Base-by-base conservation (phyloP, 2,113 vertebrate genomes). In the Andinoacara biseriatus region DNA sequence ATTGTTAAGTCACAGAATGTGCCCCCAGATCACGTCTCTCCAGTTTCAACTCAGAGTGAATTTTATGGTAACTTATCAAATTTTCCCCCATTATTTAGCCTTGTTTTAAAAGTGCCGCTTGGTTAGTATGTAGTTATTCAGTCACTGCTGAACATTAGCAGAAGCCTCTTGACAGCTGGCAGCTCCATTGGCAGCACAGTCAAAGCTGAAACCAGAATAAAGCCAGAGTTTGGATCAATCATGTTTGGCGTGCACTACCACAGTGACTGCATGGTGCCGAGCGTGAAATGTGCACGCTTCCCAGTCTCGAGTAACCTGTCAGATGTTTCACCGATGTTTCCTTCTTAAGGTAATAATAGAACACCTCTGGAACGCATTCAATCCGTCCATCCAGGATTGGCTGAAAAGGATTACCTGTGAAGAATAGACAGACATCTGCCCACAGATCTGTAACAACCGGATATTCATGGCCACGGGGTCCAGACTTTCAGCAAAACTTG, bases 121-220 rank as follows among this genome's bases (percentile, higher is more conserved):
- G 65, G 65, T 69, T 49, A 69, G 9, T 10, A 29, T 69, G 24
- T 69, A 52, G 43, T 69, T 20, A 69, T 69, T 52, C 17, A 69
- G 46, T 52, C 65, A 52, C 43, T 10, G 1, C 17, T 69, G 17
- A 31, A 20, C 65, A 49, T 69, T 52, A 49, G 29, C 43, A 29
- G 43, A 52, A 69, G 17, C 43, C 1, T 29, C 17, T 69, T 31
- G 65, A 69, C 15, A 6, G 15, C 20, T 69, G 63, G 43, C 65
- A 69, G 65, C 24, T 11, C 5, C 2, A 18, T 7, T 69, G 24
- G 24, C 65, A 69, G 15, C 65, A 3, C 40, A 69, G 17, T 13
- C 17, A 29, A 31, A 72, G 65, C 40, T 69, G 26, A 72, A 52
- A 31, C 65, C 26, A 72, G 10, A 72, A 20, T 72, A 20, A 72